Evolutionary conservation across 53 echinoderm and acorn worm genomes (phyloP), one percentile per base, ranked within the genome.

Genomic region (Mesocentrotus franciscanus): DNA sequence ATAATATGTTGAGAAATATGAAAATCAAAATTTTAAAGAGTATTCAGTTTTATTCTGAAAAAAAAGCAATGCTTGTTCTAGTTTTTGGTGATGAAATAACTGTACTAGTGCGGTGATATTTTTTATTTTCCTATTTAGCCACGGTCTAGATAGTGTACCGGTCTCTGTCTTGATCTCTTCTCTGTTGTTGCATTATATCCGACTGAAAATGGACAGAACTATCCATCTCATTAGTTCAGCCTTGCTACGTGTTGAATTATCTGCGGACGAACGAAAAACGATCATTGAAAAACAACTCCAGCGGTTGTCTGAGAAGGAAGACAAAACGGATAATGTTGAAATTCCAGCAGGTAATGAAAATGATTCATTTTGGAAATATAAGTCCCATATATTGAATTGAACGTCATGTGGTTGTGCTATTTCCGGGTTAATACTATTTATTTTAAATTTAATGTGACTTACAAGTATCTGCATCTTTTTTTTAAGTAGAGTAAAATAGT

Each of bases 251-350:
- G 62, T 70, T 61, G 92, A 92, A 34, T 49, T 49, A 49, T 92
- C 92, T 66, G 8, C 61, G 8, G 66, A 66, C 12, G 92, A 66
- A 16, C 32, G 92, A 62, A 92, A 92, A 92, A 39, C 49, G 5
- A 68, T 92, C 18, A 92, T 92, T 68, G 30, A 70, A 64, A 64
- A 61, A 16, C 92, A 92, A 36, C 62, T 92, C 13, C 30, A 92
- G 39, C 92, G 92, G 10, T 22, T 92, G 20, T 15, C 70, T 36
- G 39, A 39, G 18, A 66, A 92, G 42, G 92, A 92, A 33, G 61
- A 61, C 4, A 76, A 76, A 33, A 33, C 76, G 30, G 29, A 27
- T 13, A 26, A 11, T 34, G 29, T 92, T 66, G 92, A 92, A 66
- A 34, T 92, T 66, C 92, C 92, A 24, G 22, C 27, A 39, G 92